Base-by-base conservation (phyloP, 2,113 vertebrate genomes). In the Microcebus jonahi region DNA sequence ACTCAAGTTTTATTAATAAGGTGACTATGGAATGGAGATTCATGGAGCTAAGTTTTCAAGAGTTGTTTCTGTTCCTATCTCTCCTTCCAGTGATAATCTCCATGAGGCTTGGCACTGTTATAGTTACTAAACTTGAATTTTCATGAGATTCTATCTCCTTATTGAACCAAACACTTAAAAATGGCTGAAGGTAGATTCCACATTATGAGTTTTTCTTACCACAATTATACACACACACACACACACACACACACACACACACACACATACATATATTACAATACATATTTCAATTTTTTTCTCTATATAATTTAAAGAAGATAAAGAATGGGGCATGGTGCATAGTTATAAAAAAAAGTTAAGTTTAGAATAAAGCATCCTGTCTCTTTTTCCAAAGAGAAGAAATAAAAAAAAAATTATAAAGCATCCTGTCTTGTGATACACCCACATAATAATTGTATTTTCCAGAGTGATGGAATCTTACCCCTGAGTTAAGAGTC, bases 381-480 rank as follows among this genome's bases (percentile, higher is more conserved):
- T 93, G n/a, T 91, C 61, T 91, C 59, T 61, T 63, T 63, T 63
- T 63, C 27, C 61, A 63, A 63, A 63, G 61, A 27, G 27, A 29
- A 63, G 25, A 63, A 63, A 63, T 63, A 39, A 39, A 39, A 61
- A 63, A 61, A 63, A 63, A 63, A 63, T 63, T 63, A 83, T 86
- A 95, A 93, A 61, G 73, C 20, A 93, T 77, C 53, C n/a, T 93
- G 31, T 91, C 73, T 91, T 96, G 8, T 81, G 42, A 82, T 57
- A 77, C 1, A 85, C 34, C 61, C 77, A 92, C 45, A 82, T 88
- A 95, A 92, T 96, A 92, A 91, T 67, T 71, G 34, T 55, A 89
- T 95, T 93, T 96, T 88, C 71, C 39, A 83, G 48, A 96, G 85
- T 85, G 85, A 95, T 27, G 67, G 27, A 93, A 91, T 89, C 29